Percentiles rank a stretch among this genome's conserved stretches.
These are phyloP conservation scores for Cephalopachus bancanus DNA, from an alignment of 2,797 vertebrate genomes.

Conservation along the genomic window DNA sequence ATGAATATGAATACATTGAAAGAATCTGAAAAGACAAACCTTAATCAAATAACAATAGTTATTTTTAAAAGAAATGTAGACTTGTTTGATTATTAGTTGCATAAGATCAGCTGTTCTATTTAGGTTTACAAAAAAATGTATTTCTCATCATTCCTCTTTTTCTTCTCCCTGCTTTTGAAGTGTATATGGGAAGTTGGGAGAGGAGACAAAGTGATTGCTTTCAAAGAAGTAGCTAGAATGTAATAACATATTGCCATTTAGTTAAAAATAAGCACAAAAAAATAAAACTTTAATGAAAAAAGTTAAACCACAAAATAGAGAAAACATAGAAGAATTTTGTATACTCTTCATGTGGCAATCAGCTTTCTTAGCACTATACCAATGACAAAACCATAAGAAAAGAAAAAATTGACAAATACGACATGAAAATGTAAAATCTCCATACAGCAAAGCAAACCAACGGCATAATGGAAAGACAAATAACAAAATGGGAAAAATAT, in stretches of 20 bases:
- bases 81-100: not conserved
- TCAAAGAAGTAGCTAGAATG: not conserved
- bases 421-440: conserved; percentile 7
- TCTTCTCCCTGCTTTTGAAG: not conserved
- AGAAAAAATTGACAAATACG: not conserved
- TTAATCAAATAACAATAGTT: not conserved
- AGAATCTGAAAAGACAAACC: not conserved
- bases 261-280: conserved; percentile 9
- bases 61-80: not conserved
- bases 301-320: not conserved
- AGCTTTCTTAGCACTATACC: not conserved
- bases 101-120: not conserved
- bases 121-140: not conserved
- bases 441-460: not conserved
- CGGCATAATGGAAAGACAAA: not conserved
- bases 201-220: not conserved
- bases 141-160: not conserved
- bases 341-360: not conserved
- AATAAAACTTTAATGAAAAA: conserved; percentile 5
- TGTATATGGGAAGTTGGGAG: not conserved
- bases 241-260: not conserved
- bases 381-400: not conserved
- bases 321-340: conserved; percentile 1
- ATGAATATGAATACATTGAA: not conserved
- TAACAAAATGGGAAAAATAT: conserved; percentile 19